Evolutionary conservation across 2,888 invertebrate species (phyloP).

Genomic region (Himalopsyche japonica): DNA sequence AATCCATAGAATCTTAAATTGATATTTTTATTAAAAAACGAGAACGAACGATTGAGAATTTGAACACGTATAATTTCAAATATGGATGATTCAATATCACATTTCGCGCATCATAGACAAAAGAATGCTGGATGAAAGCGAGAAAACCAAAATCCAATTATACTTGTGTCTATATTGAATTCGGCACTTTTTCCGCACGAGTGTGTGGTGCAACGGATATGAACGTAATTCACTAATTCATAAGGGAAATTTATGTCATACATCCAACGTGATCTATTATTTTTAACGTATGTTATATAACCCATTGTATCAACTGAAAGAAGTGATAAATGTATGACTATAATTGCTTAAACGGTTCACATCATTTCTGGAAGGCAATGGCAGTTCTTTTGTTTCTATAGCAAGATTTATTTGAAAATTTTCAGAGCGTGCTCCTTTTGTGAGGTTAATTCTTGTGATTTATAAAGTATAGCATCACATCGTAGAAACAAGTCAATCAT

Average conservation of each 20-base stretch:
- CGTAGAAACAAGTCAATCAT: no score
- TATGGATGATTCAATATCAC: constrained; percentile 1
- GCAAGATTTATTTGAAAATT: no score
- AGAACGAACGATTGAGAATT: not conserved
- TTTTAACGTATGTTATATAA: not conserved
- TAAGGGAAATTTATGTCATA: not conserved
- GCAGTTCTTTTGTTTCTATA: no score
- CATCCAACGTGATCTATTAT: not conserved
- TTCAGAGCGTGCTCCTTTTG: no score
- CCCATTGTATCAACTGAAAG: not conserved
- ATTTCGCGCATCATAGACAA: not conserved
- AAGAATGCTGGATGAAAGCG: not conserved
- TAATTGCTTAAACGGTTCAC: no score
- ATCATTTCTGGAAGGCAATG: no score
- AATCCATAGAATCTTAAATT: no score
- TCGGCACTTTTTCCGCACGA: constrained; percentile 15
- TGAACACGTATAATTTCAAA: not conserved
- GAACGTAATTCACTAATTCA: not conserved
- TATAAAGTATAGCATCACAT: no score
- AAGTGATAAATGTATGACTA: no score
- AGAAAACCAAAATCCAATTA: constrained; percentile 21
- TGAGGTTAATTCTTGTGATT: no score
- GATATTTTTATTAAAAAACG: no score
- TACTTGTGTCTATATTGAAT: constrained; percentile 18
- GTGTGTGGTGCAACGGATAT: constrained; percentile 2